phyloP scores from a whole-genome alignment of 2,113 vertebrate species.

The Caranx melampygus region DNA sequence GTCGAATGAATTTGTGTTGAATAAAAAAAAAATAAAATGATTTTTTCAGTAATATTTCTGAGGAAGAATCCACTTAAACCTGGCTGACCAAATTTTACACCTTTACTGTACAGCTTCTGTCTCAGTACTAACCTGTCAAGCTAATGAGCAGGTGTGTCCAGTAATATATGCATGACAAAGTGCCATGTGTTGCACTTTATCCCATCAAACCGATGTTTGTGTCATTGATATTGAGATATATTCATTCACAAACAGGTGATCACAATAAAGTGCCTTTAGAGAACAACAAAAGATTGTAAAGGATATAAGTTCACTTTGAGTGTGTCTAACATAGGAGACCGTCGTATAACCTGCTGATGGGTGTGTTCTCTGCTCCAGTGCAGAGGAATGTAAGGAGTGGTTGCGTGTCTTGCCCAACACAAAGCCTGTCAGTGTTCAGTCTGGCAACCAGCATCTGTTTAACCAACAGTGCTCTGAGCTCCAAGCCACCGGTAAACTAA shows the following conservation, averaged over 20 bases:
- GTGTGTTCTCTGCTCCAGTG: slow-evolving; percentile 52
- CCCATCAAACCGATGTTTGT: neutral
- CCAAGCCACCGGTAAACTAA: neutral
- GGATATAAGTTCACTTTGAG: neutral
- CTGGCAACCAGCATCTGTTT: slow-evolving; percentile 54
- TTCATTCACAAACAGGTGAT: neutral
- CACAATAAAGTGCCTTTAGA: neutral
- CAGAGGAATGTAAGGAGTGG: slow-evolving; percentile 75
- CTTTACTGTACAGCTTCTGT: neutral
- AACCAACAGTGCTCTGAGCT: slow-evolving; percentile 37
- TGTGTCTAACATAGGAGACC: slow-evolving; percentile 1
- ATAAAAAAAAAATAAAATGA: no score
- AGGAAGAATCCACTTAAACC: neutral
- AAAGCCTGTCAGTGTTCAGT: slow-evolving; percentile 18
- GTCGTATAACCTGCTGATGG: slow-evolving; percentile 38
- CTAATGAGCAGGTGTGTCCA: neutral
- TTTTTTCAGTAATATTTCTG: neutral
- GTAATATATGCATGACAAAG: slow-evolving; percentile 12
- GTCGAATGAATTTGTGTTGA: neutral
- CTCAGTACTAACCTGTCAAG: neutral
- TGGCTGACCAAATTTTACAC: no score
- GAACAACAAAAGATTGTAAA: neutral
- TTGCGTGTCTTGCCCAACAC: slow-evolving; percentile 58
- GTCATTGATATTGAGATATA: no score
- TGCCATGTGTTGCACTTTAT: neutral